Conservation (phyloP, 2,113 vertebrate species). For the Melanotaenia duboulayi region DNA sequence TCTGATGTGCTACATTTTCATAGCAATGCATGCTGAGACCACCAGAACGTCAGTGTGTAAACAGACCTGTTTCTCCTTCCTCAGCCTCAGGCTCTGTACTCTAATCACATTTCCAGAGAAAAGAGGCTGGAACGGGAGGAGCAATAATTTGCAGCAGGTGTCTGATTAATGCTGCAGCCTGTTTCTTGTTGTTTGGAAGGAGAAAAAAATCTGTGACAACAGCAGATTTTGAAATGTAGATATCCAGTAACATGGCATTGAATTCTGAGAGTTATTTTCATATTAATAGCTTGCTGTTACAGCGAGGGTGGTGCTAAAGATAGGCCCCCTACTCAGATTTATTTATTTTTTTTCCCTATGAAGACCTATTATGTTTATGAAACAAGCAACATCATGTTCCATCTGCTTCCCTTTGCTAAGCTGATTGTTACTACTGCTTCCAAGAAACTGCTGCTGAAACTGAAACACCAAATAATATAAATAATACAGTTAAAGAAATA, state of each 20-base stretch:
- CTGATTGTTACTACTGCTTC: too few species aligned
- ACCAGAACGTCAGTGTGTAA: slow-evolving; percentile 20
- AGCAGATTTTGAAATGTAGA: slow-evolving; percentile 1
- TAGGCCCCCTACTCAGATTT: too few species aligned
- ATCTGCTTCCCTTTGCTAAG: too few species aligned
- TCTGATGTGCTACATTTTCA: slow-evolving; percentile 30
- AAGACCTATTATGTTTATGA: too few species aligned
- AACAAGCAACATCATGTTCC: too few species aligned
- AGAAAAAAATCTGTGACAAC: slow-evolving; percentile 6
- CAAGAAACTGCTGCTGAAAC: too few species aligned
- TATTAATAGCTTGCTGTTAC: too few species aligned
- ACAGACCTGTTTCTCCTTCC: slow-evolving; percentile 33
- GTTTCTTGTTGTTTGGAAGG: slow-evolving; percentile 38
- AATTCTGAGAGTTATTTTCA: neutral
- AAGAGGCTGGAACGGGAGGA: slow-evolving; percentile 34
- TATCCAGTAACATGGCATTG: neutral
- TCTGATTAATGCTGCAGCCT: slow-evolving; percentile 50
- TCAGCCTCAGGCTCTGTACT: slow-evolving; percentile 31
- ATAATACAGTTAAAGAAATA: too few species aligned
- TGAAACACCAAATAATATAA: too few species aligned
- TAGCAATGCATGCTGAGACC: slow-evolving; percentile 23
- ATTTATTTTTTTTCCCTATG: too few species aligned
- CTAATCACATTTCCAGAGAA: slow-evolving; percentile 64
- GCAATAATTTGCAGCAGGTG: slow-evolving; percentile 58
- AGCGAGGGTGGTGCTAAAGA: too few species aligned